Conservation (phyloP, 2,797 vertebrate species). For the Numenius phaeopus region DNA sequence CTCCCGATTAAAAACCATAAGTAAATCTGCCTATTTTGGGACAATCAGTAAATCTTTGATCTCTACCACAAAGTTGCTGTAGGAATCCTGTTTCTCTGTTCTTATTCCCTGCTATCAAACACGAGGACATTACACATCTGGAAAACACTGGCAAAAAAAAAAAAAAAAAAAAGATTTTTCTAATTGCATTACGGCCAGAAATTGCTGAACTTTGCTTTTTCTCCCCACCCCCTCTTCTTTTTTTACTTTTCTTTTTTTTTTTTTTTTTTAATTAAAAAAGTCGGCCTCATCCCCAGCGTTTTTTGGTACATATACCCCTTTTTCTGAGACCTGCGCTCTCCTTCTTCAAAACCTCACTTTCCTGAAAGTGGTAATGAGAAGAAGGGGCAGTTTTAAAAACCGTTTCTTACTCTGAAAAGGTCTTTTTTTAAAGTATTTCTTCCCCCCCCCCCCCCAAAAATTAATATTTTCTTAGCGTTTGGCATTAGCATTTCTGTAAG, state of each 20-base stretch:
- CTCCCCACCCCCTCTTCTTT: no score
- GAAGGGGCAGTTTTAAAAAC: not conserved
- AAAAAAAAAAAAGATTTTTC: fast-evolving
- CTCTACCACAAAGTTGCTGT: not conserved
- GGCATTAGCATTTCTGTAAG: not conserved
- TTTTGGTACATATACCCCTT: not conserved
- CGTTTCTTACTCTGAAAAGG: not conserved
- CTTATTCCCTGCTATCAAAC: not conserved
- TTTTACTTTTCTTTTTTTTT: no score
- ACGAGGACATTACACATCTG: not conserved
- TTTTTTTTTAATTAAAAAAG: not conserved
- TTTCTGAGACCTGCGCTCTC: not conserved
- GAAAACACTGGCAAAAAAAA: not conserved
- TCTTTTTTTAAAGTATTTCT: not conserved
- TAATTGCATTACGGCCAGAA: not conserved
- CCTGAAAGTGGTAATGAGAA: not conserved
- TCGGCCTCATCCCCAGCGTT: not conserved
- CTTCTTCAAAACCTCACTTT: not conserved
- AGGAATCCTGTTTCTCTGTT: not conserved
- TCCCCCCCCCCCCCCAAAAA: no score
- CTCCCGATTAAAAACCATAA: not conserved
- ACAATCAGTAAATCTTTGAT: not conserved
- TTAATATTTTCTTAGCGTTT: fast-evolving
- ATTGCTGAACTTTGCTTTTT: not conserved
- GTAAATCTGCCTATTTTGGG: not conserved